Evolutionary conservation across 2,113 vertebrate species (phyloP), one percentile per base, ranked within the genome.

Genomic region (Baryphthengus martii): DNA sequence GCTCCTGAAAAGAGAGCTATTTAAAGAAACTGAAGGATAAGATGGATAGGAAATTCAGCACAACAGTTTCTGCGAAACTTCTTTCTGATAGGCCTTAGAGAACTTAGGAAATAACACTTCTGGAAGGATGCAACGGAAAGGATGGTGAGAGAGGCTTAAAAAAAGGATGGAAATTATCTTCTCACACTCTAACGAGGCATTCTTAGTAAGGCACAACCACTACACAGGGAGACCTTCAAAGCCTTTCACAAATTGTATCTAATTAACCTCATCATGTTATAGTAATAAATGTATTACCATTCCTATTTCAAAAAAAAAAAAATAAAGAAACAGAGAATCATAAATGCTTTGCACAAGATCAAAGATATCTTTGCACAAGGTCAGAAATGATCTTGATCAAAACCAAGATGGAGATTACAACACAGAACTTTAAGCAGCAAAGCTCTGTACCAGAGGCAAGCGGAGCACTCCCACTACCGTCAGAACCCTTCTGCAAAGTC

Each of bases 61-160:
- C 4, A 49, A 59, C 29, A 47, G 11, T 13, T 82, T 39, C 31
- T 74, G 20, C 3, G 7, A 72, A 83, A 45, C 11, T 16, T 70
- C n/a, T 9, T 94, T 58, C 24, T 2, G 2, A 63, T 18, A 40
- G 1, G 1, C 11, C 26, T 20, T 37, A 55, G 12, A 2, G 2
- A 91, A 85, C 21, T 20, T 40, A 39, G 24, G 9, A 88, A 77
- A 25, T 55, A 71, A 59, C 18, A 44, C 4, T 77, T 74, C 6
- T 67, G 42, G 42, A 76, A 85, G 9, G 7, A 40, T 26, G 59
- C 0, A 0, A 16, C 65, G 37, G 47, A 83, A 85, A 84, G 18
- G 1, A 66, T 35, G 20, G 23, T 19, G 88, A 77, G 10, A 26
- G 29, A 66, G 84, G 20, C 29, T 77, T 63, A n/a, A 53, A 40